A percentile compares a stretch with the other conserved stretches of the same genome.
These are phyloP conservation scores for Hemichromis elongatus DNA, from an alignment of 2,113 vertebrate species.

Conservation along the genomic window DNA sequence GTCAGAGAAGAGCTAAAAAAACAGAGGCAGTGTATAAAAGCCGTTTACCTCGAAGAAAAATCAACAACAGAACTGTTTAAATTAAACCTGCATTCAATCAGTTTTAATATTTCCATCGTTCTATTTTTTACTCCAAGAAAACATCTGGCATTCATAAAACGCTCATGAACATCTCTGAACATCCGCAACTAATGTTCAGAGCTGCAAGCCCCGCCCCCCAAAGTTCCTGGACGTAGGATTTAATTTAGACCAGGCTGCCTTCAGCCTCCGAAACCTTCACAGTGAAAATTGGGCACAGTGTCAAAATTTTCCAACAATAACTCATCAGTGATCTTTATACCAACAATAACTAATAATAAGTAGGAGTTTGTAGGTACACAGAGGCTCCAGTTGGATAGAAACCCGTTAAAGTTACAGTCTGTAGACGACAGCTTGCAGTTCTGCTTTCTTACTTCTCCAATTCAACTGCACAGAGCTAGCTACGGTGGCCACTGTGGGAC, in stretches of 20 bases:
- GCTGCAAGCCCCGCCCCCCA: not conserved
- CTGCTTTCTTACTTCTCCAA: not conserved
- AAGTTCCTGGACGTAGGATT: not conserved
- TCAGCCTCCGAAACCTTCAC: not conserved
- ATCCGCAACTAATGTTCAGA: not conserved
- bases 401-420: not conserved
- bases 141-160: not conserved
- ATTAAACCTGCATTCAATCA: not conserved
- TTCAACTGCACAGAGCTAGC: no score
- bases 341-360: not conserved
- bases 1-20: not conserved
- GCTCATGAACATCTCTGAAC: not conserved
- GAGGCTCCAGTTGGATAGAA: not conserved
- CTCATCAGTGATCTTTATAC: not conserved
- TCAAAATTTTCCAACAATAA: not conserved
- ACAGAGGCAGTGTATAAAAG: not conserved
- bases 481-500: not conserved
- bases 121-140: not conserved
- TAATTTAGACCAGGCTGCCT: not conserved
- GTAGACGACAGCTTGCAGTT: not conserved
- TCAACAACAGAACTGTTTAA: not conserved
- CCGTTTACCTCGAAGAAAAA: not conserved
- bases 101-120: not conserved
- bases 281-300: not conserved
- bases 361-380: not conserved